Conservation (phyloP, 2,797 vertebrate species). For the Tolypeutes matacus region DNA sequence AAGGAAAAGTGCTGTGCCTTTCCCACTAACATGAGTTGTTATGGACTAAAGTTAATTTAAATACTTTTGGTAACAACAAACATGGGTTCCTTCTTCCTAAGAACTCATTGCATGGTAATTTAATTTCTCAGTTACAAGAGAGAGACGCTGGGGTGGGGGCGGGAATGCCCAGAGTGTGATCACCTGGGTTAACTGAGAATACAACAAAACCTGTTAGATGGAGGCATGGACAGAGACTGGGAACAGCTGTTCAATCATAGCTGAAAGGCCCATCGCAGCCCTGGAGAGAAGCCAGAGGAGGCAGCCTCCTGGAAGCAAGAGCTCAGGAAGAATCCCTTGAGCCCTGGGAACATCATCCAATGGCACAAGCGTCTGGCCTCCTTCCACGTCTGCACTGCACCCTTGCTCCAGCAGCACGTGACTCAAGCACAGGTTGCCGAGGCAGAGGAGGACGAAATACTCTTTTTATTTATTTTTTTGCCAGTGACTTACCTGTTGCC, state of each 20-base stretch:
- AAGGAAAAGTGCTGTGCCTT: neutral
- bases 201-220: neutral
- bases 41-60: neutral
- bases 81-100: slow-evolving; percentile 4
- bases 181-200: neutral
- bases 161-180: neutral
- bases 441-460: neutral
- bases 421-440: slow-evolving; percentile 27
- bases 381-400: neutral
- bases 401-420: slow-evolving; percentile 41
- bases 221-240: neutral
- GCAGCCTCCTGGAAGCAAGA: slow-evolving; percentile 34
- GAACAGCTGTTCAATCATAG: neutral
- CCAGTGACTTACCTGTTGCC: slow-evolving; percentile 71
- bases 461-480: neutral
- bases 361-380: slow-evolving; percentile 5
- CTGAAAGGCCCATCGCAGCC: neutral
- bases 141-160: neutral
- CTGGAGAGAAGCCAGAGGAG: slow-evolving; percentile 11
- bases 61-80: neutral
- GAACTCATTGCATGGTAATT: neutral
- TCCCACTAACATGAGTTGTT: neutral
- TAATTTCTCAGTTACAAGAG: neutral
- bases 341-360: slow-evolving; percentile 11
- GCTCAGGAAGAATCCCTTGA: neutral